These are phyloP conservation scores for Patiria miniata DNA, from an alignment of 35 echinoderm and acorn worm species.

Conservation along the genomic window DNA sequence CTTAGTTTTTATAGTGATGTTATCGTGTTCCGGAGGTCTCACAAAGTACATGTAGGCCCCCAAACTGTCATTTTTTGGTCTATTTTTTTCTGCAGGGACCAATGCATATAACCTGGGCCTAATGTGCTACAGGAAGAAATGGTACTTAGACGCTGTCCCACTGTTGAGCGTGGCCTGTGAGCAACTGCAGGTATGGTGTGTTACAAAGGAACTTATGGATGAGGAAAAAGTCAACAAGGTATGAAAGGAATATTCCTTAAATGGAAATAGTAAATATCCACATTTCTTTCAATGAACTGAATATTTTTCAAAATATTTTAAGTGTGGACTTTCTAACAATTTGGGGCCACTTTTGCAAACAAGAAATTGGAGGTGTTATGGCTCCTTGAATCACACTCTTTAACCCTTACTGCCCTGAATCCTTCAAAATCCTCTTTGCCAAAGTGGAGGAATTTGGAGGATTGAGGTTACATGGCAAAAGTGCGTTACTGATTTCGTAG, in stretches of 20 bases:
- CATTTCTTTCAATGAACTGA: too few relatives aligned
- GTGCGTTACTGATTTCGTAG: too few relatives aligned
- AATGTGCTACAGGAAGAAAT: slow-evolving; percentile 76
- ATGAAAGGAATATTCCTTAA: not conserved
- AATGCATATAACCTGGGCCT: slow-evolving; percentile 81
- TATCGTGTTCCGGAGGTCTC: not conserved
- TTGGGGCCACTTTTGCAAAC: not conserved
- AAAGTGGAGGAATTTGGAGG: too few relatives aligned
- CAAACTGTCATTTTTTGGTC: not conserved
- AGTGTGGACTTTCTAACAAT: not conserved
- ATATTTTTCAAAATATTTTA: slow-evolving; percentile 1
- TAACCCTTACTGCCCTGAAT: too few relatives aligned
- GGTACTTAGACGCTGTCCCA: slow-evolving; percentile 44
- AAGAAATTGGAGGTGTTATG: too few relatives aligned
- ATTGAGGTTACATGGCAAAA: too few relatives aligned
- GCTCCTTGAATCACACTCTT: too few relatives aligned
- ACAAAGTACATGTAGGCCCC: not conserved
- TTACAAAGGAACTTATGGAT: slow-evolving; percentile 47
- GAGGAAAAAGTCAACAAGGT: slow-evolving; percentile 64
- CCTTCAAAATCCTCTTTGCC: too few relatives aligned
- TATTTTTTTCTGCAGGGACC: slow-evolving; percentile 49
- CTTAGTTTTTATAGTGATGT: slow-evolving; percentile 3
- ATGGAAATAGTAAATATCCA: too few relatives aligned
- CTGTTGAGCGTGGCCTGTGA: slow-evolving; percentile 58
- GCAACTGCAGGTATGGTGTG: slow-evolving; percentile 75